Conservation (phyloP, 2,113 vertebrate genomes). For the Gymnarchus niloticus region DNA sequence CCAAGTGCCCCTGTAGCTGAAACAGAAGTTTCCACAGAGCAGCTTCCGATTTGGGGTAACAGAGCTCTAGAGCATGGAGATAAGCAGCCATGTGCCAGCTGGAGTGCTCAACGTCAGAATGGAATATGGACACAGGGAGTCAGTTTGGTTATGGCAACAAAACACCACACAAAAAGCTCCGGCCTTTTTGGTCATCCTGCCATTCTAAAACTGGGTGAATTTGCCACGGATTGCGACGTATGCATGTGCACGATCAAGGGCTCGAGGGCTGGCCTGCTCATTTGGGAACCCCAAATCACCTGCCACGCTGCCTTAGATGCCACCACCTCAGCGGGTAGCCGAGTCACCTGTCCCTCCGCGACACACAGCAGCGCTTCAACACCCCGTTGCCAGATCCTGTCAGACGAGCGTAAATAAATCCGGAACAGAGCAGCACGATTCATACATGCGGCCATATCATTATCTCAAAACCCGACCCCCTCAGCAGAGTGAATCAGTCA, state of each 20-base stretch:
- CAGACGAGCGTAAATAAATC: slow-evolving; percentile 20
- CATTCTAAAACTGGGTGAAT: background rate
- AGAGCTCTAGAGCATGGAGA: background rate
- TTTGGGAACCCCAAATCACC: background rate
- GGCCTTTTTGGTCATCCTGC: background rate
- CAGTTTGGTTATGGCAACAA: background rate
- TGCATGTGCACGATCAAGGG: background rate
- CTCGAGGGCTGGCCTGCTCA: background rate
- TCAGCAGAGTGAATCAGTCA: slow-evolving; percentile 48
- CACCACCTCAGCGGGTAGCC: background rate
- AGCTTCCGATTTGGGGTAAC: background rate
- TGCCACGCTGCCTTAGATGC: background rate
- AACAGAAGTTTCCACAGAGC: background rate
- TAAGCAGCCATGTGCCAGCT: background rate
- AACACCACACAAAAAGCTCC: background rate
- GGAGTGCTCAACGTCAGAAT: background rate
- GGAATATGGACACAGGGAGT: background rate
- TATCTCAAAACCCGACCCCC: slow-evolving; percentile 32
- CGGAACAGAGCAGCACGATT: background rate
- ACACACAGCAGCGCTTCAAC: background rate
- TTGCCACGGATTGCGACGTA: background rate
- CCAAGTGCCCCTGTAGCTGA: background rate
- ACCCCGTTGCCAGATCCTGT: background rate
- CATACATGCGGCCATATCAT: slow-evolving; percentile 1
- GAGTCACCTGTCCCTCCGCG: background rate